phyloP scores from a whole-genome alignment of 2,797 vertebrate species.

The Cuniculus paca region DNA sequence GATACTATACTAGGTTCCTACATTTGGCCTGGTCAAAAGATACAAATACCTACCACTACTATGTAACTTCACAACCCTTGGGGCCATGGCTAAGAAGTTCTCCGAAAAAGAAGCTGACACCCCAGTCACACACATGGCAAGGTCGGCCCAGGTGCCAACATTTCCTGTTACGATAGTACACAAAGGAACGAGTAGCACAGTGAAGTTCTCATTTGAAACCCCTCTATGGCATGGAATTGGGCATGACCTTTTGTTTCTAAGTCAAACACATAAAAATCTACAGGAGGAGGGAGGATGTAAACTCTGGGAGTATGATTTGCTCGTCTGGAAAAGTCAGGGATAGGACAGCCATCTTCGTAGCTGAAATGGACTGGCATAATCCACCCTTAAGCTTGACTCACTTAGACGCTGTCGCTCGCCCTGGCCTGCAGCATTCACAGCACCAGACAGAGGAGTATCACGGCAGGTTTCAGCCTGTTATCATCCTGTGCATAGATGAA shows the following conservation, averaged over 20 bases:
- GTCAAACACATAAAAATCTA: neutral
- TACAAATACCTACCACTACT: neutral
- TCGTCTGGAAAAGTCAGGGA: neutral
- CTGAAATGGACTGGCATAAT: neutral
- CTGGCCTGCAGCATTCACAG: neutral
- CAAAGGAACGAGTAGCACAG: neutral
- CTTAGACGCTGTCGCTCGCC: neutral
- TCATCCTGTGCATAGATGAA: neutral
- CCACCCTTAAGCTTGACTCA: neutral
- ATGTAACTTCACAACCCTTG: neutral
- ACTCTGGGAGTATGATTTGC: neutral
- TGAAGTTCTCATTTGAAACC: neutral
- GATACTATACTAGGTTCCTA: neutral
- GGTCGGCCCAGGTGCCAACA: neutral
- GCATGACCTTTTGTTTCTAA: neutral
- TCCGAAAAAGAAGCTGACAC: conserved; percentile 7
- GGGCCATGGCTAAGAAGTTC: neutral
- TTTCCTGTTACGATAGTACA: neutral
- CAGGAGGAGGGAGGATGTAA: neutral
- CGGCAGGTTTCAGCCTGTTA: neutral
- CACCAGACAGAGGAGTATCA: neutral
- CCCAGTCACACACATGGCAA: neutral
- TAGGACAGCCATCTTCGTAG: neutral
- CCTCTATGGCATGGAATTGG: neutral
- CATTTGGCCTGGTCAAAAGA: conserved; percentile 1